Evolutionary conservation across 2,797 vertebrate genomes (phyloP).

Genomic region (Phataginus tetradactyla): DNA sequence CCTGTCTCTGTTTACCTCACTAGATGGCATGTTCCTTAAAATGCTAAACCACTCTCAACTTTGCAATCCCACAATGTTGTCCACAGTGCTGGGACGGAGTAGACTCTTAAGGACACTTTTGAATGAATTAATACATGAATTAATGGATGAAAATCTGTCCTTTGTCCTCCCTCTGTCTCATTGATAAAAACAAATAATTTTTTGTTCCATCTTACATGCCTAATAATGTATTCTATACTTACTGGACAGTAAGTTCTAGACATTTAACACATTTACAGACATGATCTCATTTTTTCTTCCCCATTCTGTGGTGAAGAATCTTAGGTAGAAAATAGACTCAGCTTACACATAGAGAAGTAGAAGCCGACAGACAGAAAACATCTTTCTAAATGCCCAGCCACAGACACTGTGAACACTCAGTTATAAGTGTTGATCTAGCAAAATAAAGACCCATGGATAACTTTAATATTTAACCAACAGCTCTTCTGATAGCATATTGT

Average conservation of each 20-base stretch:
- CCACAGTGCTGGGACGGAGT: background rate
- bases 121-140: background rate
- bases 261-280: conserved; percentile 35
- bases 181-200: background rate
- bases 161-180: background rate
- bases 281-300: conserved; percentile 60
- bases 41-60: background rate
- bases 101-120: background rate
- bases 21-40: background rate
- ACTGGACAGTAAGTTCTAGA: background rate
- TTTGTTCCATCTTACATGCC: background rate
- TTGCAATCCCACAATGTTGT: background rate
- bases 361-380: background rate
- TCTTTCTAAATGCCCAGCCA: background rate
- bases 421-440: background rate
- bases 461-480: background rate
- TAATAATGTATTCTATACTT: background rate
- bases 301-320: conserved; percentile 41
- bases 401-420: background rate
- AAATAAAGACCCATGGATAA: background rate
- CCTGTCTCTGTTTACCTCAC: background rate
- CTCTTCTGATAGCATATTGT: background rate
- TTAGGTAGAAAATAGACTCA: background rate
- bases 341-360: background rate
- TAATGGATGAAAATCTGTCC: background rate